Conservation (phyloP, 1,140 invertebrate species). For the Aphelinus certus region DNA sequence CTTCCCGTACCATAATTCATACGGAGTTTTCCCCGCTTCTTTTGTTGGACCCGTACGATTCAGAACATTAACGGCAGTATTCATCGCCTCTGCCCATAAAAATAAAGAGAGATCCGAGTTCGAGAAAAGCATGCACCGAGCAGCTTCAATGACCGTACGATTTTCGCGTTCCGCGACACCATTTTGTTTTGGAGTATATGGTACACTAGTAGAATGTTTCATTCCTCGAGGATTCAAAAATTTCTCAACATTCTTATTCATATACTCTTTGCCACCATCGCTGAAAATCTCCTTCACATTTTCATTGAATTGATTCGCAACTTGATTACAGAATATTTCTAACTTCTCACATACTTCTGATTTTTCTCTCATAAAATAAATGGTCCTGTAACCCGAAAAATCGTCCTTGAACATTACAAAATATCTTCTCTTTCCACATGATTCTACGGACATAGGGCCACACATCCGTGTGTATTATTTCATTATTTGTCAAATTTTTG, state of each 20-base stretch:
- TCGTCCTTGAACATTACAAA: constrained; percentile 31
- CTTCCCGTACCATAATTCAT: constrained; percentile 18
- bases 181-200: constrained; percentile 25
- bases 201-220: neutral
- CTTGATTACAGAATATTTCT: constrained; percentile 6
- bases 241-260: constrained; percentile 5
- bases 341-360: constrained; percentile 17
- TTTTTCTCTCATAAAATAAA: constrained; percentile 21
- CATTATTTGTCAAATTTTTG: neutral
- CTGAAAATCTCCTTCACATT: constrained; percentile 20
- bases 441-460: constrained; percentile 21
- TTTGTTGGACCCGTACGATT: constrained; percentile 14
- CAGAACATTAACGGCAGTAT: constrained; percentile 11
- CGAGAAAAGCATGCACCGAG: constrained; percentile 13
- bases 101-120: neutral
- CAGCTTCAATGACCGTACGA: constrained; percentile 11
- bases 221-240: constrained; percentile 8
- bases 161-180: constrained; percentile 18
- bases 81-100: constrained; percentile 32
- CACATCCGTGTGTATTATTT: constrained; percentile 13
- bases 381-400: constrained; percentile 20
- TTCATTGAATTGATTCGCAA: constrained; percentile 1
- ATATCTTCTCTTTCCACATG: constrained; percentile 10
- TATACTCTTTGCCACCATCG: constrained; percentile 20
- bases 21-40: neutral